These are phyloP conservation scores for Tetropium fuscum DNA, from an alignment of 2,888 invertebrate species.

Conservation along the genomic window DNA sequence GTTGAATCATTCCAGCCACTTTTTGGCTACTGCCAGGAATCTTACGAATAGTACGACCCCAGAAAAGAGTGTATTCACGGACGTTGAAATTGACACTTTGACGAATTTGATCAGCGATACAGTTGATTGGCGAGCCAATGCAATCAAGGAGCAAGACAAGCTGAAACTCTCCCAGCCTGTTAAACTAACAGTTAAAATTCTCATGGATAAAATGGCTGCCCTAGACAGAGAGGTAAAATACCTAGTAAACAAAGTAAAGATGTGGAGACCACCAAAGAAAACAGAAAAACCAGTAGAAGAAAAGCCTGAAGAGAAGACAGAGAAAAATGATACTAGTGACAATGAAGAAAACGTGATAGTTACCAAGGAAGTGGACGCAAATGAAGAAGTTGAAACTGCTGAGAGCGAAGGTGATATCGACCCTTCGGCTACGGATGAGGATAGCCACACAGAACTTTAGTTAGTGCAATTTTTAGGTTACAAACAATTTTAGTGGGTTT, in stretches of 20 bases:
- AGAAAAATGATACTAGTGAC: constrained; percentile 16
- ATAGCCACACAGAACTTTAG: constrained; percentile 57
- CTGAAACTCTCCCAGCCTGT: constrained; percentile 79
- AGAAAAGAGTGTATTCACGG: constrained; percentile 88
- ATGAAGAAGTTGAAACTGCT: constrained; percentile 1
- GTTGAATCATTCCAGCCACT: constrained; percentile 84
- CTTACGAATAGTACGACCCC: constrained; percentile 75
- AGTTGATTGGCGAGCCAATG: constrained; percentile 74
- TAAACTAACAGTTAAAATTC: constrained; percentile 82
- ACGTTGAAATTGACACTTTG: constrained; percentile 85
- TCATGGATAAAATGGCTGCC: constrained; percentile 87
- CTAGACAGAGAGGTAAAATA: constrained; percentile 96
- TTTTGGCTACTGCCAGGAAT: constrained; percentile 84
- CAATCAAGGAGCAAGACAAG: constrained; percentile 73
- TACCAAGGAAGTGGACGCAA: background rate
- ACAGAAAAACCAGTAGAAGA: constrained; percentile 53
- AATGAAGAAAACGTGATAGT: constrained; percentile 11
- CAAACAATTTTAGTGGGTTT: constrained; percentile 41
- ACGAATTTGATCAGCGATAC: constrained; percentile 88
- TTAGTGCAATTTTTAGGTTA: constrained; percentile 37
- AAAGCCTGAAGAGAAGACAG: constrained; percentile 36
- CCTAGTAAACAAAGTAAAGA: constrained; percentile 90
- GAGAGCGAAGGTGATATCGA: background rate
- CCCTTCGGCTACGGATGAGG: constrained; percentile 46
- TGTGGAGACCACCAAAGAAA: constrained; percentile 83